A percentile compares a stretch with the other conserved stretches of the same genome.
Evolutionary conservation across 2,113 vertebrate species (phyloP).

Genomic region (Toxotes chatareus): DNA sequence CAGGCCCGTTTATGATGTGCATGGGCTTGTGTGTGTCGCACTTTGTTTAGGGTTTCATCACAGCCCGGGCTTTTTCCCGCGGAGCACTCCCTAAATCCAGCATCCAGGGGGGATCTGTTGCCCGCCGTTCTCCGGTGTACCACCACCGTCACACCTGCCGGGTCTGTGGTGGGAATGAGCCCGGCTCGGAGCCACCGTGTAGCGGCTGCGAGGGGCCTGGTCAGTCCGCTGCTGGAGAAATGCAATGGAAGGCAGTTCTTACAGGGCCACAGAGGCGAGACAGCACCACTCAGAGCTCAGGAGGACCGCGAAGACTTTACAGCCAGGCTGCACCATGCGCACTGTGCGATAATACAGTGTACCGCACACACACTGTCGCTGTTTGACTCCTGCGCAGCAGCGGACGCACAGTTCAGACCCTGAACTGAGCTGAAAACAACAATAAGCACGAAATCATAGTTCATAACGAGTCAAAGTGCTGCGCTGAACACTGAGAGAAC

Average conservation of each 20-base stretch:
- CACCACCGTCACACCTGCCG: constrained; percentile 55
- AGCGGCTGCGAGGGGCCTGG: constrained; percentile 67
- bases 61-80: constrained; percentile 29
- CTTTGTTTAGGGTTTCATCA: constrained; percentile 53
- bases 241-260: constrained; percentile 58
- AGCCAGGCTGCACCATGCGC: no score
- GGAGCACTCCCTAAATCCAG: constrained; percentile 27
- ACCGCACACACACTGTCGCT: no score
- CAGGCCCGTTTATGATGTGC: constrained; percentile 44
- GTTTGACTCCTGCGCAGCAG: no score
- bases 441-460: no score
- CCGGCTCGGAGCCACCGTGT: constrained; percentile 61
- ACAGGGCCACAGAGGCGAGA: constrained; percentile 58
- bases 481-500: no score
- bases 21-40: constrained; percentile 50
- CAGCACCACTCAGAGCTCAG: constrained; percentile 82
- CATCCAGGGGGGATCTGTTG: not conserved
- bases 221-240: constrained; percentile 62
- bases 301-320: constrained; percentile 71
- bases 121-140: constrained; percentile 13
- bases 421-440: no score
- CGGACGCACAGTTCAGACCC: no score
- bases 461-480: no score
- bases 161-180: constrained; percentile 45
- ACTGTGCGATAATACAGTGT: no score